Conservation (phyloP, 2,113 vertebrate species). For the Cyprinodon variegatus region DNA sequence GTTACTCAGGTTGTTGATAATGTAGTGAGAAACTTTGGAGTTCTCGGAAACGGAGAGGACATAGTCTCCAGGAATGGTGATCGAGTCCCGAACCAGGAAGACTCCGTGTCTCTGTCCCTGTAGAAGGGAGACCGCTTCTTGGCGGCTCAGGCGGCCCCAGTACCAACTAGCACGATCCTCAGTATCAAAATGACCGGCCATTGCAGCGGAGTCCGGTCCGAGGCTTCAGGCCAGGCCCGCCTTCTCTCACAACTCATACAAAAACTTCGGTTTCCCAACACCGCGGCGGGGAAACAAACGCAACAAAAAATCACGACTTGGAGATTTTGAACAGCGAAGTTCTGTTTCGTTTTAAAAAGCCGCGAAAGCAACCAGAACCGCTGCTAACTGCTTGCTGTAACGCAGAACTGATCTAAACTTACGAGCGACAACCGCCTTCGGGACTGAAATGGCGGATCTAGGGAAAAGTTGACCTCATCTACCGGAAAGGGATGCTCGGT, state of each 20-base stretch:
- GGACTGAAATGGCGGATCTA: slow-evolving; percentile 86
- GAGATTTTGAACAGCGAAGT: slow-evolving; percentile 1
- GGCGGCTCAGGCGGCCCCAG: slow-evolving; percentile 90
- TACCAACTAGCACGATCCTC: slow-evolving; percentile 94
- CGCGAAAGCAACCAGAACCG: not conserved
- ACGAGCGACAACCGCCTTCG: slow-evolving; percentile 60
- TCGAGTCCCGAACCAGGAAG: slow-evolving; percentile 94
- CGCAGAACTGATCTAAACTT: slow-evolving; percentile 43
- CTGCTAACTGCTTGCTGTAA: not conserved
- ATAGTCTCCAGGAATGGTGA: slow-evolving; percentile 94
- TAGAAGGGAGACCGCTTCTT: slow-evolving; percentile 89
- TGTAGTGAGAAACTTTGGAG: slow-evolving; percentile 97
- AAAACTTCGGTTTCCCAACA: slow-evolving; percentile 71
- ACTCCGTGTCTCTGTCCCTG: slow-evolving; percentile 96
- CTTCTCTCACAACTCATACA: slow-evolving; percentile 78
- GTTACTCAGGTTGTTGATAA: slow-evolving; percentile 94
- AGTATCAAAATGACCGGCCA: slow-evolving; percentile 96
- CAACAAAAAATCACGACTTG: not conserved
- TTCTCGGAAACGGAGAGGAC: slow-evolving; percentile 97
- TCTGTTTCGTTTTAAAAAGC: too few species aligned
- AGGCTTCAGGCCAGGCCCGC: slow-evolving; percentile 77
- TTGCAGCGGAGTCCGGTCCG: slow-evolving; percentile 79
- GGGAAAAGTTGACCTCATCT: slow-evolving; percentile 86
- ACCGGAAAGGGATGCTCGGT: slow-evolving; percentile 84
- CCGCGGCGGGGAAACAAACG: slow-evolving; percentile 19